phyloP scores from a whole-genome alignment of 2,797 vertebrate species.

The Ceryle rudis region DNA sequence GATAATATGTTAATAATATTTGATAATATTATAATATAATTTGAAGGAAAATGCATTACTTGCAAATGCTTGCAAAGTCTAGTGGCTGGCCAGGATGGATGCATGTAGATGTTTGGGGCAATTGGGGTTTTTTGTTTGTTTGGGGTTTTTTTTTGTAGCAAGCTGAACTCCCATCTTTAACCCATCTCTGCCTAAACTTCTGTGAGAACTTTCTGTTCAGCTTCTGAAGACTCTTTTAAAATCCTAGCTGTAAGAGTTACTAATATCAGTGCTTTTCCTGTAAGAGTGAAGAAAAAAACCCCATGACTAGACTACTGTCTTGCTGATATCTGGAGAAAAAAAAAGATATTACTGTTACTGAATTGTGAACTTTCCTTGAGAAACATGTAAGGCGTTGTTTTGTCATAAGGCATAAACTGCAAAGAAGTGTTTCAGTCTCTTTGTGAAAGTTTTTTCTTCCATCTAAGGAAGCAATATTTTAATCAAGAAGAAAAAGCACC shows the following conservation, averaged over 20 bases:
- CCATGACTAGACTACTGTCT: neutral
- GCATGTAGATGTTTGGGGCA: neutral
- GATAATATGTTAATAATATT: too few species aligned
- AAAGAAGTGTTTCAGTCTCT: neutral
- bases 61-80: neutral
- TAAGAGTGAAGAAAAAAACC: neutral
- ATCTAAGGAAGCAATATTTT: neutral
- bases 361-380: neutral
- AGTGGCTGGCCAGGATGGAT: neutral
- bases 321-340: neutral
- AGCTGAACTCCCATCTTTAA: neutral
- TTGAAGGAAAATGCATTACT: neutral
- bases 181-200: neutral
- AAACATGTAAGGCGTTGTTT: neutral
- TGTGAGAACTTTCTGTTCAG: neutral
- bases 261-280: neutral
- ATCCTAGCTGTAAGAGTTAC: neutral
- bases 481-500: neutral
- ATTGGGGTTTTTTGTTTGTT: fast-evolving
- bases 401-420: neutral
- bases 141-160: neutral
- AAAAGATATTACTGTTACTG: neutral
- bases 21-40: too few species aligned
- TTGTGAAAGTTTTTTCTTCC: neutral
- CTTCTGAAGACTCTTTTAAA: neutral